Percentiles rank a stretch among this genome's conserved stretches.
These are phyloP conservation scores for Pipa parva DNA, from an alignment of 2,113 vertebrate genomes.

Conservation along the genomic window DNA sequence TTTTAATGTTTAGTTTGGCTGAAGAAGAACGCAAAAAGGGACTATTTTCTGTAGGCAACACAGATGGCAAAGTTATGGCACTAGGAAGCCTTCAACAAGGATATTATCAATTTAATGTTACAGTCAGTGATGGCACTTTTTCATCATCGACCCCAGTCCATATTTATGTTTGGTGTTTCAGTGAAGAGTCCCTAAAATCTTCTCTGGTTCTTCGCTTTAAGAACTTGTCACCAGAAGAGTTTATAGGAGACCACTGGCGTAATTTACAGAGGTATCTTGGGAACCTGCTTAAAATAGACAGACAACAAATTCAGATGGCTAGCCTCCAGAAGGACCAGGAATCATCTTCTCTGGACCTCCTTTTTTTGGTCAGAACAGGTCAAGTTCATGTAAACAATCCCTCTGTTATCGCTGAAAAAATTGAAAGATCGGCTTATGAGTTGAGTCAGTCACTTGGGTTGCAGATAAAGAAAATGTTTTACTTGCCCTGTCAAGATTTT, in stretches of 20 bases:
- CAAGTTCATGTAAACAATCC: conserved; percentile 49
- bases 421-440: conserved; percentile 63
- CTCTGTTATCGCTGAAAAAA: conserved; percentile 57
- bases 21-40: conserved; percentile 50
- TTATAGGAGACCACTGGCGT: conserved; percentile 87
- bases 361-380: conserved; percentile 66
- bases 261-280: conserved; percentile 81
- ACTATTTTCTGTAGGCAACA: conserved; percentile 71
- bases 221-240: conserved; percentile 78
- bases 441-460: conserved; percentile 74
- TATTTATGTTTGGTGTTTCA: conserved; percentile 75
- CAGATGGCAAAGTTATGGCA: conserved; percentile 81
- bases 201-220: conserved; percentile 74
- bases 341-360: conserved; percentile 66
- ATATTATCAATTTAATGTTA: conserved; percentile 79
- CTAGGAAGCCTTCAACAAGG: conserved; percentile 70
- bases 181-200: conserved; percentile 64
- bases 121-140: conserved; percentile 84
- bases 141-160: conserved; percentile 63
- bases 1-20: conserved; percentile 68
- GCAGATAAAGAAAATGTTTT: conserved; percentile 67
- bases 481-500: conserved; percentile 69
- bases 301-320: conserved; percentile 79
- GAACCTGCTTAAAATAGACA: conserved; percentile 61
- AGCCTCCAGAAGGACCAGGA: conserved; percentile 78